Evolutionary conservation across 2,888 invertebrate species (phyloP), one percentile per base, ranked within the genome.

Genomic region (Aspidiotus rigidus): DNA sequence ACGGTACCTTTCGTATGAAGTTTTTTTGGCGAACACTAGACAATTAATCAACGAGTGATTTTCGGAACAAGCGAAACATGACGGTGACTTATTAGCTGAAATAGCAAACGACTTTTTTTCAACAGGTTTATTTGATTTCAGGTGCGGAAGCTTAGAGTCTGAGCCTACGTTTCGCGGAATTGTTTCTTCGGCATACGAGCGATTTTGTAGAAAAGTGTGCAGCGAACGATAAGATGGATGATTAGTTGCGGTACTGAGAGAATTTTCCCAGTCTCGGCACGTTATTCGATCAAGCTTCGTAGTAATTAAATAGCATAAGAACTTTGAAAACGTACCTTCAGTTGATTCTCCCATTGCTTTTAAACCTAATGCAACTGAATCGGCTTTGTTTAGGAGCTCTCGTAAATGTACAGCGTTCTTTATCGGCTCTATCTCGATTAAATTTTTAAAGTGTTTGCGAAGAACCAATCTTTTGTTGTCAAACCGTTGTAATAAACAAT

Each of bases 201-300:
- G 59, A 44, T 8, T 42, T 44, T 66, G 56, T 6, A 66, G 11
- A 28, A 66, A 66, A 8, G 39, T 57, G 7, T 11, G 9, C 11
- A 66, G 28, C 11, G 11, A 9, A 15, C 44, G 13, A 28, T 40
- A 66, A 5, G 44, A 15, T 16, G 66, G 66, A 44, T 44, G 59
- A 11, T 16, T 28, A 8, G 16, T 66, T 7, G 55, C 59, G 9
- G 41, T 11, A 10, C 59, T 59, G 3, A 59, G 7, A 10, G 66
- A 59, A 40, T 66, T 66, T 42, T 66, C 66, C n/a, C 55, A 66
- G 16, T 66, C 66, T 7, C 11, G 6, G 7, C n/a, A 16, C 13
- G 66, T 66, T 44, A 7, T 7, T 7, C 44, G 15, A 41, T 66
- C 66, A 9, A 69, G 15, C 13, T 55, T 49, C 7, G 53, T 57